Percentiles rank a stretch among this genome's conserved stretches.
phyloP scores from a whole-genome alignment of 2,113 vertebrate species.

The Pomatostomus ruficeps region DNA sequence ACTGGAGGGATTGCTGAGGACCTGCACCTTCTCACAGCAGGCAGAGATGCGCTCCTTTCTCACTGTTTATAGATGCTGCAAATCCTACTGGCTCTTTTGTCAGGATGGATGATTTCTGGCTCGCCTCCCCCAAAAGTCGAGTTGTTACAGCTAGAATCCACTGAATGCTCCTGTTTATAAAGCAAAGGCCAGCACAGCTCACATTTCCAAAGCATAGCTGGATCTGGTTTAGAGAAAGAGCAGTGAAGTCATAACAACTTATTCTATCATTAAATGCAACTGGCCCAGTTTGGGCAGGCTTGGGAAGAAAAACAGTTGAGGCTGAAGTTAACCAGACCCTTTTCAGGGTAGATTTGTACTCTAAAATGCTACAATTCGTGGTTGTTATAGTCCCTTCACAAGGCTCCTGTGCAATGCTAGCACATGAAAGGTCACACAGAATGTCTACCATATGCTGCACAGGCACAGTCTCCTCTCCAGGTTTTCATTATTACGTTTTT shows the following conservation, averaged over 20 bases:
- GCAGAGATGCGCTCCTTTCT: not conserved
- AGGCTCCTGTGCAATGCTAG: slow-evolving; percentile 55
- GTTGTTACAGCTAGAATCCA: not conserved
- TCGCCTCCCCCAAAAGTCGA: not conserved
- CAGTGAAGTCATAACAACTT: not conserved
- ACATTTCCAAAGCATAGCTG: slow-evolving; percentile 1
- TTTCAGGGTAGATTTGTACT: not conserved
- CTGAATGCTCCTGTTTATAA: not conserved
- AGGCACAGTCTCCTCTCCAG: slow-evolving; percentile 45
- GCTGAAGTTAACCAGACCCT: slow-evolving; percentile 20
- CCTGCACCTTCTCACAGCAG: not conserved
- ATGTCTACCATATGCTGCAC: slow-evolving; percentile 56
- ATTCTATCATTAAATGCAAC: not conserved
- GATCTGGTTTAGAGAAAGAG: not conserved
- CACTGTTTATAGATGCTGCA: not conserved
- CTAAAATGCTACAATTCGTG: not conserved
- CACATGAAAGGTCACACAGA: slow-evolving; percentile 58
- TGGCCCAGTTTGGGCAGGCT: not conserved
- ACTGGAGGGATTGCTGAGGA: not conserved
- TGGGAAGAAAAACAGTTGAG: not conserved
- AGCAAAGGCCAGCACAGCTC: not conserved
- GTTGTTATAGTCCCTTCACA: slow-evolving; percentile 45
- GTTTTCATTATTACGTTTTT: slow-evolving; percentile 17
- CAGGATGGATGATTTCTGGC: not conserved
- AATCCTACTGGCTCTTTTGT: not conserved